Conservation (phyloP, 2,888 invertebrate genomes). For the Microctonus brassicae region DNA sequence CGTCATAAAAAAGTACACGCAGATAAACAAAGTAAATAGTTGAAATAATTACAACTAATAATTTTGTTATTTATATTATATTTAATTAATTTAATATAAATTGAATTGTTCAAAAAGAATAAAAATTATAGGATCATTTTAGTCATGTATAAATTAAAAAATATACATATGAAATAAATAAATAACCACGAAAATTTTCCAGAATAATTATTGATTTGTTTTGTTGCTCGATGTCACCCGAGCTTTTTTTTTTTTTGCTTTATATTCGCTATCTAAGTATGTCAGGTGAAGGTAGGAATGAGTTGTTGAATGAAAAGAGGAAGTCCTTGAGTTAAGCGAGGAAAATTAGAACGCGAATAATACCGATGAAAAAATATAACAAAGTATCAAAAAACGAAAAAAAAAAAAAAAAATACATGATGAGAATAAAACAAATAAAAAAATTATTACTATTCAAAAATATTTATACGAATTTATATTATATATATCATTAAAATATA, state of each 20-base stretch:
- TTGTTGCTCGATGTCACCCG: too few species aligned
- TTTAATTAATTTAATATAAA: constrained; percentile 54
- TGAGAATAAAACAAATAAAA: background rate
- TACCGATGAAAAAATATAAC: background rate
- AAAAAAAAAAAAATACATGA: too few species aligned
- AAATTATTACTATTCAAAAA: too few species aligned
- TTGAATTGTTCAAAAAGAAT: too few species aligned
- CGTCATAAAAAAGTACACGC: background rate
- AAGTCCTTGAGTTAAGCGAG: constrained; percentile 30
- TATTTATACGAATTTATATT: too few species aligned
- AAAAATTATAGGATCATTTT: too few species aligned
- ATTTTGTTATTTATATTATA: constrained; percentile 57
- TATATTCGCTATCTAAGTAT: background rate
- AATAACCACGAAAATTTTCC: background rate
- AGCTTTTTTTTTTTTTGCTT: background rate
- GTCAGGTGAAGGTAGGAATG: constrained; percentile 8
- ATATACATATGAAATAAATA: background rate
- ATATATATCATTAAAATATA: too few species aligned
- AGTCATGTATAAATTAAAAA: background rate
- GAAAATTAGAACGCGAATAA: constrained; percentile 33
- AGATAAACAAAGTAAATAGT: background rate
- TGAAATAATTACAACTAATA: constrained; percentile 37
- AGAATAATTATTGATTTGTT: background rate
- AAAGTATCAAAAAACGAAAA: background rate
- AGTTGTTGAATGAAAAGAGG: constrained; percentile 17